Evolutionary conservation across 2,113 vertebrate genomes (phyloP), one percentile per base, ranked within the genome.

Genomic region (Capreolus pygargus): DNA sequence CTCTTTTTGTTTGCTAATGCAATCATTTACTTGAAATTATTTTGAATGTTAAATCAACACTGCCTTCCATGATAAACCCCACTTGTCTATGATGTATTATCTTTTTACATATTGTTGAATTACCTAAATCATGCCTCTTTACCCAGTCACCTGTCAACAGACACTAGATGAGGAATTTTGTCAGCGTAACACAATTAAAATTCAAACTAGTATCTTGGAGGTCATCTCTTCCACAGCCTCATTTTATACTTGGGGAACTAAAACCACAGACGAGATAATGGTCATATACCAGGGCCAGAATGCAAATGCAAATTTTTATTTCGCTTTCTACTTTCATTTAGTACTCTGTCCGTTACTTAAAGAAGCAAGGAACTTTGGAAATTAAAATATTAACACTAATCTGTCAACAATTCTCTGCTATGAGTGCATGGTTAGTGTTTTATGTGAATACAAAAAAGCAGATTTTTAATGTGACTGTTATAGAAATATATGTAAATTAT

Each of bases 351-450:
- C 82, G 52, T 28, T 92, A 86, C n/a, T 91, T 90, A 67, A 60
- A 79, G 52, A 91, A 95, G 85, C 36, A 91, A 85, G 70, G 52
- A 93, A 61, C 23, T 85, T 28, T 7, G 25, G n/a, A 95, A 89
- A 93, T 92, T 93, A 90, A 96, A 94, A 96, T 79, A 89, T 86
- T 52, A 94, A 97, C 87, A 91, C 27, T 36, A 79, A 84, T 84
- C 52, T 95, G 64, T 85, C 33, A 85, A 30, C 39, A 87, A 95
- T 83, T 93, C 43, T 93, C 13, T 95, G 45, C 30, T 93, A 70
- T 45, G 8, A 93, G 23, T 50, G 4, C 28, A 79, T 78, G 43
- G 83, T 93, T 95, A 95, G 28, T 2, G 33, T 95, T 91, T 83
- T 93, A 96, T 60, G 9, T 89, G 45, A 25, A 79, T 23, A 83